Percentiles rank a stretch among this genome's conserved stretches.
Conservation (phyloP, 2,797 vertebrate species). For the Leuciscus waleckii region DNA sequence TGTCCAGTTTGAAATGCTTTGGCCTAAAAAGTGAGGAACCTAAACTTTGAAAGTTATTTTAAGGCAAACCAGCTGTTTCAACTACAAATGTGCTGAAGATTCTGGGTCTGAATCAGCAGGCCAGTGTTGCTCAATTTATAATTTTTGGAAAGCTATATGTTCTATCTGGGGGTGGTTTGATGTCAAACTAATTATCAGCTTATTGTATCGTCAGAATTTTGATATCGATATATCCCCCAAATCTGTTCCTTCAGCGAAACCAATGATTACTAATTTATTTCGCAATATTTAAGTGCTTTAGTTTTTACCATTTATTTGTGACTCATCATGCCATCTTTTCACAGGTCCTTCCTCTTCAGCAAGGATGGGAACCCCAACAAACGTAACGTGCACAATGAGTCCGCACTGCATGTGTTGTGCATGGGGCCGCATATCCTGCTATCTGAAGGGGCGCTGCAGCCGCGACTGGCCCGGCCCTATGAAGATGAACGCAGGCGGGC, state of each 20-base stretch:
- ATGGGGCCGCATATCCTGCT: conserved; percentile 96
- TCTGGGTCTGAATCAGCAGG: conserved; percentile 5
- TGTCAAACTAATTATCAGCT: background rate
- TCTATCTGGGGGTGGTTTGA: background rate
- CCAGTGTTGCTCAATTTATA: conserved; percentile 8
- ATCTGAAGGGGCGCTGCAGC: conserved; percentile 90
- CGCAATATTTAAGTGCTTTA: background rate
- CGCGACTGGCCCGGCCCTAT: conserved; percentile 85
- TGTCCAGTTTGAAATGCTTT: background rate
- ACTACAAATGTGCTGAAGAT: conserved; percentile 23
- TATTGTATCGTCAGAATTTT: background rate
- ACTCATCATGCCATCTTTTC: conserved; percentile 10
- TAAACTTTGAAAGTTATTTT: conserved; percentile 20
- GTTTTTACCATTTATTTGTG: background rate
- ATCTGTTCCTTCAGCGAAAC: background rate
- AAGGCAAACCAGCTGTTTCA: conserved; percentile 39
- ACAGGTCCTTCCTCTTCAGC: conserved; percentile 91
- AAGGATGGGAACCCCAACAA: conserved; percentile 99
- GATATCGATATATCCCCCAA: background rate
- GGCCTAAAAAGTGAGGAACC: background rate
- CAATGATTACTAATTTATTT: background rate
- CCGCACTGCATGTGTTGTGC: conserved; percentile 94
- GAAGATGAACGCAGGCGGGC: conserved; percentile 91
- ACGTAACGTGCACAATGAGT: conserved; percentile 96
- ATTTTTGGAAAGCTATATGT: background rate